phyloP scores from a whole-genome alignment of 2,888 invertebrate genomes.

The Sepiola atlantica region DNA sequence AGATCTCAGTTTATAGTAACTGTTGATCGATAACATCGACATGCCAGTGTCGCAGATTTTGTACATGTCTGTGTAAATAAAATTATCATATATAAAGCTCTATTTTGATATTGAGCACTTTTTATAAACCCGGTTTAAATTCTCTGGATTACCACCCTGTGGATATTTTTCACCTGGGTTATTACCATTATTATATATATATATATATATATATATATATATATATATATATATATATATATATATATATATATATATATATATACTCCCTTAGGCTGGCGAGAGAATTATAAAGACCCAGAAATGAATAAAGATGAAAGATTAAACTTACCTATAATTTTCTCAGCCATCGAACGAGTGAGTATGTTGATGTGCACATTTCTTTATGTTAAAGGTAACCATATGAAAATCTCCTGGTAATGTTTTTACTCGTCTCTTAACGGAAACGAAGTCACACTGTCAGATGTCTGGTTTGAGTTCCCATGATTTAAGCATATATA shows the following conservation, averaged over 20 bases:
- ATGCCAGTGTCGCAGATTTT: too few species aligned
- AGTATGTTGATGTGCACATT: background rate
- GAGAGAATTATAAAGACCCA: background rate
- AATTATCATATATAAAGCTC: too few species aligned
- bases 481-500: background rate
- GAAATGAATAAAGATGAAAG: background rate
- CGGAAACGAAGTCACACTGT: background rate
- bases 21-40: too few species aligned
- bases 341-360: background rate
- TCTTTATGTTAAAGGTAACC: background rate
- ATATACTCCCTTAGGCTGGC: too few species aligned
- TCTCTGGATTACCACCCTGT: too few species aligned
- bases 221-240: background rate
- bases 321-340: background rate
- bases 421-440: background rate
- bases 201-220: constrained; percentile 32
- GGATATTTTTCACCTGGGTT: too few species aligned
- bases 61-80: too few species aligned
- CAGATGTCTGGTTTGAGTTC: background rate
- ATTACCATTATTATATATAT: too few species aligned
- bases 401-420: background rate
- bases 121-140: too few species aligned
- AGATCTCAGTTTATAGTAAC: too few species aligned
- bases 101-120: too few species aligned
- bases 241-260: constrained; percentile 32